Evolutionary conservation across 2,888 invertebrate species (phyloP).

Genomic region (Rhopalosiphum nymphaeae): DNA sequence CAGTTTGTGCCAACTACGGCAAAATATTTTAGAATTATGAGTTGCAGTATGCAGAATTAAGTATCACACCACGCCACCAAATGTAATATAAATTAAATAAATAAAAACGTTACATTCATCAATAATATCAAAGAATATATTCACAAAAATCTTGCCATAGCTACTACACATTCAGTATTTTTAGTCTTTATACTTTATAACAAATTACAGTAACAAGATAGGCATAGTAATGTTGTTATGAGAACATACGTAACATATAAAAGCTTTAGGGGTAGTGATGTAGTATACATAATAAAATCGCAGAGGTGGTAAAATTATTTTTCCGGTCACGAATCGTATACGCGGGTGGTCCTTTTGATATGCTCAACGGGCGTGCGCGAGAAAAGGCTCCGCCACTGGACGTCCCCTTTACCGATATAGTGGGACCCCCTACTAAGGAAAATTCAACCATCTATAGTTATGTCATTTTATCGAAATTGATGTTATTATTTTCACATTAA

Average conservation of each 20-base stretch:
- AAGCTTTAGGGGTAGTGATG: neutral
- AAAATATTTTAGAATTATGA: neutral
- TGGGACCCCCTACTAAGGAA: neutral
- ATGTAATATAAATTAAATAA: neutral
- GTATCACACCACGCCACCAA: neutral
- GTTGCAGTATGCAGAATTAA: neutral
- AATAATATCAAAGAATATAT: neutral
- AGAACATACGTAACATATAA: neutral
- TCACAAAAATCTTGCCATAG: neutral
- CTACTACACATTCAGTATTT: neutral
- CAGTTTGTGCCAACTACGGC: neutral
- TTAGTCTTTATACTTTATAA: neutral
- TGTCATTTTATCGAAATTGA: neutral
- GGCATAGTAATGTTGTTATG: neutral
- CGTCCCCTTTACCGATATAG: conserved; percentile 21
- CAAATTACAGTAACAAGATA: neutral
- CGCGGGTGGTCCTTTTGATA: conserved; percentile 49
- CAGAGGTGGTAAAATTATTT: conserved; percentile 48
- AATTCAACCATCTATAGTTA: neutral
- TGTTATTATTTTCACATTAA: neutral
- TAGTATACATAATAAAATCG: conserved; percentile 16
- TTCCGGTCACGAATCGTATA: conserved; percentile 15
- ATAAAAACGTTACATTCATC: neutral
- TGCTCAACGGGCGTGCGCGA: conserved; percentile 55
- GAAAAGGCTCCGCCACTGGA: conserved; percentile 53